Percentiles rank a stretch among this genome's conserved stretches.
phyloP scores from a whole-genome alignment of 2,113 vertebrate genomes.

The Phaethornis superciliosus region DNA sequence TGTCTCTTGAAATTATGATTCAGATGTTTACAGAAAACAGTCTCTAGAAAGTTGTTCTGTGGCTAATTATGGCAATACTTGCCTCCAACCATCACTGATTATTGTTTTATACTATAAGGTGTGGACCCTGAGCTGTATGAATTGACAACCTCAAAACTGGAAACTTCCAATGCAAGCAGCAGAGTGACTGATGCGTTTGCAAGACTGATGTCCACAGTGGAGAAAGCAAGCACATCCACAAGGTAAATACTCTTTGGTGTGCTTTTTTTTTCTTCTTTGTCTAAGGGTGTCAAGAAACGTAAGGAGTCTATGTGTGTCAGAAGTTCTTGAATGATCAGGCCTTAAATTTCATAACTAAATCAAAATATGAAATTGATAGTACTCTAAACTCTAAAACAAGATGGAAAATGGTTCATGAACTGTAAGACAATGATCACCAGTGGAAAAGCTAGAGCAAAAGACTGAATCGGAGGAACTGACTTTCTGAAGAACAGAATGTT shows the following conservation, averaged over 20 bases:
- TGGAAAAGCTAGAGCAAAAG: background rate
- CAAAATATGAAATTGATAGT: background rate
- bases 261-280: background rate
- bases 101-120: slow-evolving; percentile 83
- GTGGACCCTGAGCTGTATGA: slow-evolving; percentile 97
- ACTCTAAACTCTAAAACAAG: background rate
- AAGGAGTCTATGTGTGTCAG: background rate
- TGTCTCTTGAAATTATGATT: slow-evolving; percentile 53
- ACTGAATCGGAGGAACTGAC: background rate
- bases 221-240: slow-evolving; percentile 95
- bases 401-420: background rate
- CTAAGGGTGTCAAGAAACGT: background rate
- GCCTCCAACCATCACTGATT: slow-evolving; percentile 75
- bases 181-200: slow-evolving; percentile 92
- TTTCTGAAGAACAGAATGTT: background rate
- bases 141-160: slow-evolving; percentile 94
- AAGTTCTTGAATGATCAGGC: background rate
- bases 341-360: background rate
- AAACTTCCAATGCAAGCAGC: slow-evolving; percentile 77
- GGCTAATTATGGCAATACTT: slow-evolving; percentile 4
- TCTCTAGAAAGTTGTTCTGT: slow-evolving; percentile 62
- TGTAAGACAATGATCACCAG: background rate
- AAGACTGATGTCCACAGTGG: slow-evolving; percentile 95
- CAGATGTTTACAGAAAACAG: slow-evolving; percentile 81
- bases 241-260: slow-evolving; percentile 74